Conservation (phyloP, 2,113 vertebrate genomes). For the Gymnobelideus leadbeateri region DNA sequence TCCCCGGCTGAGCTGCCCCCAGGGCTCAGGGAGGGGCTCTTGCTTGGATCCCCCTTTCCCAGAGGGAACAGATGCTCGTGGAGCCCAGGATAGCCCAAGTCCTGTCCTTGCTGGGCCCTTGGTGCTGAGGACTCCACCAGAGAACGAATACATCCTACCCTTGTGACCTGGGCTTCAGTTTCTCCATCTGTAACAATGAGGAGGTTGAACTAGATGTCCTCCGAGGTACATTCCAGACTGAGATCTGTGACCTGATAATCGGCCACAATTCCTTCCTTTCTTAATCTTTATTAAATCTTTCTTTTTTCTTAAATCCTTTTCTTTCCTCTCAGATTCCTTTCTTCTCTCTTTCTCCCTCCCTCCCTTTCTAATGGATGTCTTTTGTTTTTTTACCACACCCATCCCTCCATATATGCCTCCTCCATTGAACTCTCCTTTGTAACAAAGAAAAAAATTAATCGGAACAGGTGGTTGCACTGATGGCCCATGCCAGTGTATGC, state of each 20-base stretch:
- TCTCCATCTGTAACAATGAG: neutral
- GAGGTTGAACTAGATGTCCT: too few species aligned
- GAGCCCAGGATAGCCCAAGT: neutral
- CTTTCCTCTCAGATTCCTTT: neutral
- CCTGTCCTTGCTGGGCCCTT: neutral
- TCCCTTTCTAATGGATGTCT: too few species aligned
- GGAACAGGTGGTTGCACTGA: neutral
- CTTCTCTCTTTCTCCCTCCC: neutral
- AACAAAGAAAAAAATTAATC: too few species aligned
- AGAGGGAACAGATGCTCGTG: neutral
- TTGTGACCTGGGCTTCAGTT: neutral
- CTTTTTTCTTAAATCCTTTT: neutral
- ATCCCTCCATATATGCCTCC: too few species aligned
- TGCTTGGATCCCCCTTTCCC: neutral
- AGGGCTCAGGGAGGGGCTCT: neutral
- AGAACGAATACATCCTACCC: neutral
- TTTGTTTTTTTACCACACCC: too few species aligned
- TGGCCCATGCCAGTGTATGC: neutral
- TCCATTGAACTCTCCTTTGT: too few species aligned
- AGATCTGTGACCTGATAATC: neutral
- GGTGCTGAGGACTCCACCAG: neutral
- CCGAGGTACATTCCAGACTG: neutral
- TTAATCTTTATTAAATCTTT: neutral
- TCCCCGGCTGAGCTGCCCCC: neutral
- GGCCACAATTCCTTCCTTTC: neutral